phyloP scores from a whole-genome alignment of 2,888 invertebrate genomes.

The Mythimna albipuncta region DNA sequence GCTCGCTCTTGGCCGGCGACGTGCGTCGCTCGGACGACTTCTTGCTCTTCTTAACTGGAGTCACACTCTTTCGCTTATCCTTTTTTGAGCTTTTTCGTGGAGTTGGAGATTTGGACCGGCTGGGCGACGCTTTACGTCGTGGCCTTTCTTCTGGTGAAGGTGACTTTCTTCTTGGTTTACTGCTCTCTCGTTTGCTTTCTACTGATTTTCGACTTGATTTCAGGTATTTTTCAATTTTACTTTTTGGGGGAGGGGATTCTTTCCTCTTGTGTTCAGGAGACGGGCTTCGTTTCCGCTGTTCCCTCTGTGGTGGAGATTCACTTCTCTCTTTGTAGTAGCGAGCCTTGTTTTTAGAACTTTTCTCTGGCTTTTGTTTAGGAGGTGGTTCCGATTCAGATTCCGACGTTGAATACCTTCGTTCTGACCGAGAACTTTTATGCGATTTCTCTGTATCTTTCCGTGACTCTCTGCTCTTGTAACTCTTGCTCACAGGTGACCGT shows the following conservation, averaged over 20 bases:
- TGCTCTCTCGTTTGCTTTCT: conserved; percentile 72
- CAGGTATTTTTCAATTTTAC: conserved; percentile 71
- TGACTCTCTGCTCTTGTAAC: conserved; percentile 71
- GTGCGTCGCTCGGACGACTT: conserved; percentile 71
- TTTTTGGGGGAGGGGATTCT: conserved; percentile 71
- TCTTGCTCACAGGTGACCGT: conserved; percentile 71
- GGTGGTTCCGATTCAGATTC: conserved; percentile 79
- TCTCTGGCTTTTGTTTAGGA: conserved; percentile 71
- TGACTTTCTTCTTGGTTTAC: conserved; percentile 71
- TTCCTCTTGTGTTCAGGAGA: conserved; percentile 73
- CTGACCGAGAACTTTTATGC: conserved; percentile 73
- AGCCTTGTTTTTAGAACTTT: conserved; percentile 69
- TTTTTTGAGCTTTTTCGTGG: conserved; percentile 73
- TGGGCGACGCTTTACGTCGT: conserved; percentile 63
- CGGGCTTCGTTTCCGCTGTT: conserved; percentile 73
- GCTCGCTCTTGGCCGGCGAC: conserved; percentile 64
- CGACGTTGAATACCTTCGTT: conserved; percentile 74
- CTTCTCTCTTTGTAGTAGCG: conserved; percentile 74
- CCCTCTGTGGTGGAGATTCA: conserved; percentile 61
- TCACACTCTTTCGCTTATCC: conserved; percentile 72
- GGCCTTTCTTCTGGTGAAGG: conserved; percentile 71
- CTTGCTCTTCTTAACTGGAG: conserved; percentile 73
- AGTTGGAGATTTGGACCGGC: conserved; percentile 77
- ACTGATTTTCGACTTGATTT: conserved; percentile 69
- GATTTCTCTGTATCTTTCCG: conserved; percentile 75